A percentile compares a stretch with the other conserved stretches of the same genome.
These are phyloP conservation scores for Melangyna quadrimaculata DNA, from an alignment of 2,888 invertebrate species.

Conservation along the genomic window DNA sequence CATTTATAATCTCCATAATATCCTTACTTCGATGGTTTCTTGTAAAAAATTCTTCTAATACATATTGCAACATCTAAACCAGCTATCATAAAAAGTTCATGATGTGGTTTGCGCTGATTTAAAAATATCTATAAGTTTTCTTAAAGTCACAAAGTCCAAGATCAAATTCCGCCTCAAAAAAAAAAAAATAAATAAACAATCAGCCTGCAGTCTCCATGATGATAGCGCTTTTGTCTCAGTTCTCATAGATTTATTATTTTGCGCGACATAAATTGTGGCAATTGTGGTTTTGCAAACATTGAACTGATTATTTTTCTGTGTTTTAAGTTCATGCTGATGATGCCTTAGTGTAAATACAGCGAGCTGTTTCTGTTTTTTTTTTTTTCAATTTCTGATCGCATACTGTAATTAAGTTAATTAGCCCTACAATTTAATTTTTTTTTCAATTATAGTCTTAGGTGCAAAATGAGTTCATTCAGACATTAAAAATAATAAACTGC, in stretches of 20 bases:
- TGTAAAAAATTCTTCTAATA: not conserved
- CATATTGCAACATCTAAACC: constrained; percentile 9
- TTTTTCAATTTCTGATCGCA: not conserved
- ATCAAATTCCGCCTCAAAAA: constrained; percentile 47
- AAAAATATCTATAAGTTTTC: not conserved
- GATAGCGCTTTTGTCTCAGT: constrained; percentile 32
- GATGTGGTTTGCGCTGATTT: constrained; percentile 36
- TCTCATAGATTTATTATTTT: constrained; percentile 41
- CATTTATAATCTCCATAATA: not conserved
- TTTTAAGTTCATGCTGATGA: constrained; percentile 39
- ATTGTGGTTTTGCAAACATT: constrained; percentile 64
- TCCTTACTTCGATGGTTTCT: not conserved
- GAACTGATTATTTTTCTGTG: constrained; percentile 53
- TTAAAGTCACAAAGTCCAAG: constrained; percentile 67
- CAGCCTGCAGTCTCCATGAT: not conserved
- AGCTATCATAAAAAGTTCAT: constrained; percentile 24
- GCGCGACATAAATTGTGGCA: constrained; percentile 57
- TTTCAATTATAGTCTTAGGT: constrained; percentile 28
- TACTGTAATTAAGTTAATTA: constrained; percentile 51
- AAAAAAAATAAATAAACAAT: not conserved
- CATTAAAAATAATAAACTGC: not conserved
- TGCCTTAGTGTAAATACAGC: constrained; percentile 1
- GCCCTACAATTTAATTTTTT: constrained; percentile 4
- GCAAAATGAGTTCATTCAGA: not conserved
- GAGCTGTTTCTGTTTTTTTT: not conserved